Evolutionary conservation across 2,888 invertebrate genomes (phyloP).

Genomic region (Pardosa pseudoannulata): DNA sequence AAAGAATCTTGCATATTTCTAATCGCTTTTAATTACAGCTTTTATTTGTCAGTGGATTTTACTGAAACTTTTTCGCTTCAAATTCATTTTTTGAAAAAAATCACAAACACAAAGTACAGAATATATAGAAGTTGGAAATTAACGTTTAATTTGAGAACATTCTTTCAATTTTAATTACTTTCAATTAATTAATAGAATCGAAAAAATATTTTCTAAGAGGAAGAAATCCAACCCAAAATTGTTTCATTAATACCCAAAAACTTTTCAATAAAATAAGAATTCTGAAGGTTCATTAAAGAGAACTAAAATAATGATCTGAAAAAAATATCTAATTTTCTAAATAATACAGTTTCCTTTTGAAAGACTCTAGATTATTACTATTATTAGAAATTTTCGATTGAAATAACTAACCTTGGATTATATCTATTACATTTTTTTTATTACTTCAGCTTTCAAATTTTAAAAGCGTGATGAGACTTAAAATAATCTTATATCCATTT

Average conservation of each 20-base stretch:
- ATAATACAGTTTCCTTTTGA: too few species aligned
- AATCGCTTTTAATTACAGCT: slow-evolving; percentile 46
- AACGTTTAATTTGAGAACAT: slow-evolving; percentile 41
- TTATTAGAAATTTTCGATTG: too few species aligned
- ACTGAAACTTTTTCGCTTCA: slow-evolving; percentile 27
- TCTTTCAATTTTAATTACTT: slow-evolving; percentile 55
- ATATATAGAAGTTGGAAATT: slow-evolving; percentile 28
- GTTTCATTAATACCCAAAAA: slow-evolving; percentile 25
- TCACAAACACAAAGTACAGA: slow-evolving; percentile 16
- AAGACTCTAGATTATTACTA: too few species aligned
- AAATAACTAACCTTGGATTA: too few species aligned
- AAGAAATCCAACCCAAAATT: slow-evolving; percentile 14
- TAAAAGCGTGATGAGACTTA: too few species aligned
- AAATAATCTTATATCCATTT: too few species aligned
- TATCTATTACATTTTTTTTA: too few species aligned
- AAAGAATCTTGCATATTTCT: slow-evolving; percentile 28
- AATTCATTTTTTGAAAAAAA: slow-evolving; percentile 22
- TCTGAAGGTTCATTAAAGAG: slow-evolving; percentile 23
- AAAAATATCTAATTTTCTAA: too few species aligned
- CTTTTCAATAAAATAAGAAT: neutral
- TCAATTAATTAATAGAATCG: slow-evolving; percentile 55
- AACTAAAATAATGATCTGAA: slow-evolving; percentile 23
- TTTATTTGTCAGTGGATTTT: slow-evolving; percentile 43
- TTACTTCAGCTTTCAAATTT: too few species aligned
- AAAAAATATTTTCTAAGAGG: slow-evolving; percentile 20